phyloP scores from a whole-genome alignment of 2,113 vertebrate genomes.

The Alligator mississippiensis region DNA sequence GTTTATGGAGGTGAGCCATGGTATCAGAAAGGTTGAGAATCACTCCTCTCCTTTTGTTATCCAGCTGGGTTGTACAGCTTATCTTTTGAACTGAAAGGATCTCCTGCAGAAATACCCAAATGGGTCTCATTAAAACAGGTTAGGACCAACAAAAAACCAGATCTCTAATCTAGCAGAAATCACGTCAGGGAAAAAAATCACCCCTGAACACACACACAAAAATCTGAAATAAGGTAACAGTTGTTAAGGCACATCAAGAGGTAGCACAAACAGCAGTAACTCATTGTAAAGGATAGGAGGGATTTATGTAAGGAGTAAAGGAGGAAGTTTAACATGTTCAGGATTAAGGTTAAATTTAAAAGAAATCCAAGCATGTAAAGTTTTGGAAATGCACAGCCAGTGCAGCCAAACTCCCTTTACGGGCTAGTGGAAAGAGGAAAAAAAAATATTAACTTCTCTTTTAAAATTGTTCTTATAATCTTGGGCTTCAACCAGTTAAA shows the following conservation, averaged over 20 bases:
- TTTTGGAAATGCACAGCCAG: background rate
- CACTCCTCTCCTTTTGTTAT: no score
- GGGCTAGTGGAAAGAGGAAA: background rate
- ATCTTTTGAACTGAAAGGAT: constrained; percentile 49
- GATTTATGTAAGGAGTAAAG: background rate
- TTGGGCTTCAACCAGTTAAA: background rate
- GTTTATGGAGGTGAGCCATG: no score
- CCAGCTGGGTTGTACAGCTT: constrained; percentile 51
- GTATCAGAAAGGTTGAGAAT: no score
- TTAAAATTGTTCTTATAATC: background rate
- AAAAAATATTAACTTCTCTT: background rate
- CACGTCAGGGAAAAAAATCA: background rate
- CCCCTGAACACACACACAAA: background rate
- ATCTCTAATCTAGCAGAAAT: constrained; percentile 18
- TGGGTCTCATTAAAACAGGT: background rate
- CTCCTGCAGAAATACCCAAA: constrained; percentile 28
- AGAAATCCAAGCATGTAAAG: background rate
- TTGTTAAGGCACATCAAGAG: constrained; percentile 18
- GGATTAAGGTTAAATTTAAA: constrained; percentile 21
- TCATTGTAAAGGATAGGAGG: background rate
- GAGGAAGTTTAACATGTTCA: constrained; percentile 14
- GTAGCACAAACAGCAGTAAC: constrained; percentile 30
- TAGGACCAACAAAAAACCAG: background rate
- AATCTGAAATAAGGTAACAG: background rate
- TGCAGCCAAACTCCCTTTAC: background rate